Evolutionary conservation across 2,113 vertebrate species (phyloP).

Genomic region (Fulica atra): DNA sequence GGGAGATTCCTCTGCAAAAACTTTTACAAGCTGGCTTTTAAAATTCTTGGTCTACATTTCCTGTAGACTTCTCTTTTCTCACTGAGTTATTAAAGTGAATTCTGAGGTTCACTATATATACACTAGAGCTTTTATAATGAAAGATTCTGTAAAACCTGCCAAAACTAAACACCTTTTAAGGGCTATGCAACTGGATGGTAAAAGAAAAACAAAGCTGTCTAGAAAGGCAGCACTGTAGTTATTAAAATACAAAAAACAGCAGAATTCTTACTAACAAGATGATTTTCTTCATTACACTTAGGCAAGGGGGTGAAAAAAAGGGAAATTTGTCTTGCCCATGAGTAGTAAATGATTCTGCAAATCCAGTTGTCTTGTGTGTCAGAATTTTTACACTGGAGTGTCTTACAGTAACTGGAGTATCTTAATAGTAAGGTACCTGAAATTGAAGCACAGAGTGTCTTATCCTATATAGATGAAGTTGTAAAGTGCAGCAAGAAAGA

Average conservation of each 20-base stretch:
- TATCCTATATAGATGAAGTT: not conserved
- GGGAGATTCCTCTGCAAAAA: not conserved
- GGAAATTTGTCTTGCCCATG: not conserved
- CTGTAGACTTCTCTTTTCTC: not conserved
- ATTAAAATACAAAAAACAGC: not conserved
- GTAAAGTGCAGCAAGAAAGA: not conserved
- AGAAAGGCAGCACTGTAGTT: not conserved
- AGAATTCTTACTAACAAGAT: not conserved
- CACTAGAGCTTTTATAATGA: not conserved
- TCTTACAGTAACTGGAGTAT: not conserved
- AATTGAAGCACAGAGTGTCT: not conserved
- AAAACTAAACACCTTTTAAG: not conserved
- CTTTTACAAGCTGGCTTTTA: not conserved
- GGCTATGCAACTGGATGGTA: not conserved
- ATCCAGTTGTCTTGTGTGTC: not conserved
- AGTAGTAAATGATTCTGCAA: not conserved
- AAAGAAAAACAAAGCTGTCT: not conserved
- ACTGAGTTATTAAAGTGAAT: not conserved
- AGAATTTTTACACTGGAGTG: not conserved
- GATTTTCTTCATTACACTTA: not conserved
- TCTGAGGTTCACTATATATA: rapidly evolving
- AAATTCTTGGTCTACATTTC: not conserved
- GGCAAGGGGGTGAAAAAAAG: not conserved
- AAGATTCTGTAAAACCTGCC: not conserved
- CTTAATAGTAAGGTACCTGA: not conserved